Conservation (phyloP, 2,113 vertebrate species). For the Ascaphus truei region DNA sequence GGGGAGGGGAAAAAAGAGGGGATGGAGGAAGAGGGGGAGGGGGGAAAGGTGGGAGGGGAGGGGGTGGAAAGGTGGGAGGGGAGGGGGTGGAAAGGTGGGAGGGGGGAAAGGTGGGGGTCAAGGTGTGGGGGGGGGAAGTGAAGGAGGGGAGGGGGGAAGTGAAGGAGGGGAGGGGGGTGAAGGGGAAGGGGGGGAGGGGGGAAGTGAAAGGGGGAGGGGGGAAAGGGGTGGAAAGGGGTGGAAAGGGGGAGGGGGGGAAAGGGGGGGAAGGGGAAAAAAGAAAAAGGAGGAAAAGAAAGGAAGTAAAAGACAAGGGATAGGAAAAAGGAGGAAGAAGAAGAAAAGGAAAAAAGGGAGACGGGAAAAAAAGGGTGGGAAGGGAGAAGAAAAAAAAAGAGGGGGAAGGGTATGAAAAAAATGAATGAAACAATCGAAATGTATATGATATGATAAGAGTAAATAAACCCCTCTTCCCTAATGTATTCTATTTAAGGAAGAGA, state of each 20-base stretch:
- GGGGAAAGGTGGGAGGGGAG: background rate
- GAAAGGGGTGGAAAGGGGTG: background rate
- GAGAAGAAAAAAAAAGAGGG: background rate
- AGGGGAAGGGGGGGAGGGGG: background rate
- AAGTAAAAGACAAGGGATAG: background rate
- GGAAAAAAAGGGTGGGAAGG: constrained; percentile 1
- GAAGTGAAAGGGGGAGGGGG: background rate
- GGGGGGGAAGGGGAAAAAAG: background rate
- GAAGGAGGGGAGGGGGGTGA: background rate
- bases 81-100: constrained; percentile 3
- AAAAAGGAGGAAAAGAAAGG: background rate
- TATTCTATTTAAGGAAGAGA: background rate
- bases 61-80: background rate
- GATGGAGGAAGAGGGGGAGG: background rate
- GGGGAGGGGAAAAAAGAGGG: background rate
- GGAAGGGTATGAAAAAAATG: background rate
- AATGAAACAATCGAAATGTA: background rate
- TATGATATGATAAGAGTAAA: background rate
- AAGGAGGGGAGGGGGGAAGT: background rate
- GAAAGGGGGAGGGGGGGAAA: background rate
- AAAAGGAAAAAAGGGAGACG: background rate
- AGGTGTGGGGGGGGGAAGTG: background rate
- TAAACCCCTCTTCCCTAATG: background rate
- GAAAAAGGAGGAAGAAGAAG: background rate
- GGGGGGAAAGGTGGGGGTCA: constrained; percentile 2